A percentile compares a stretch with the other conserved stretches of the same genome.
phyloP scores from a whole-genome alignment of 2,113 vertebrate genomes.

The Corythornis madagascariensis region DNA sequence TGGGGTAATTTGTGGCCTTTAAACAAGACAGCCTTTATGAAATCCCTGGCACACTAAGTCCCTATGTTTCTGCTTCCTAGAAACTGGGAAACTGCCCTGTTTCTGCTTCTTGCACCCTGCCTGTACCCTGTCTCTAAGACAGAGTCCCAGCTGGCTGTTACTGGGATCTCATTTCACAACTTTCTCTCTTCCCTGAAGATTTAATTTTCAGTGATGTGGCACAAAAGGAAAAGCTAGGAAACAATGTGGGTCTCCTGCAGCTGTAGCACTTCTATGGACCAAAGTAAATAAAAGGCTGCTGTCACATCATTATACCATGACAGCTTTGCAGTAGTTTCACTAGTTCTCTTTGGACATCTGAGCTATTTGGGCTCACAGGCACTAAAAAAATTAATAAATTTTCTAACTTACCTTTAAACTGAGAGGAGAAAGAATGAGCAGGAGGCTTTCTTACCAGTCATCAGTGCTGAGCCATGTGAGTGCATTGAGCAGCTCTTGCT shows the following conservation, averaged over 20 bases:
- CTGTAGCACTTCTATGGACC: not conserved
- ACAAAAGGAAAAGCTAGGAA: not conserved
- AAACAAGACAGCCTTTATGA: not conserved
- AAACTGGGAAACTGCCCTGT: not conserved
- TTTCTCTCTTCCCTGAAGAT: not conserved
- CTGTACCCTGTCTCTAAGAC: not conserved
- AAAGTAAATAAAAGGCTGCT: not conserved
- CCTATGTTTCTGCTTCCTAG: not conserved
- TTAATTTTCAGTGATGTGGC: not conserved
- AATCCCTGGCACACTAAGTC: not conserved
- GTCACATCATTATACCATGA: not conserved
- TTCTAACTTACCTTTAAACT: not conserved
- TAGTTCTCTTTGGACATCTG: not conserved
- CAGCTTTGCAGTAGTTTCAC: not conserved
- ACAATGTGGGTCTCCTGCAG: not conserved
- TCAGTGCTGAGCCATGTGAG: conserved; percentile 52
- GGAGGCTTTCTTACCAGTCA: conserved; percentile 69
- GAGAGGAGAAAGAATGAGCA: not conserved
- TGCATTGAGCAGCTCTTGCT: conserved; percentile 48
- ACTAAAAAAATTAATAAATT: not conserved
- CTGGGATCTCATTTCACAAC: not conserved
- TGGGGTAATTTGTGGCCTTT: not conserved
- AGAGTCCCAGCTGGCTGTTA: not conserved
- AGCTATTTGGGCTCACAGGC: not conserved
- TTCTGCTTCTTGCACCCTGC: not conserved